Base-by-base conservation (phyloP, 2,888 invertebrate species). In the Teleiodes luculella region DNA sequence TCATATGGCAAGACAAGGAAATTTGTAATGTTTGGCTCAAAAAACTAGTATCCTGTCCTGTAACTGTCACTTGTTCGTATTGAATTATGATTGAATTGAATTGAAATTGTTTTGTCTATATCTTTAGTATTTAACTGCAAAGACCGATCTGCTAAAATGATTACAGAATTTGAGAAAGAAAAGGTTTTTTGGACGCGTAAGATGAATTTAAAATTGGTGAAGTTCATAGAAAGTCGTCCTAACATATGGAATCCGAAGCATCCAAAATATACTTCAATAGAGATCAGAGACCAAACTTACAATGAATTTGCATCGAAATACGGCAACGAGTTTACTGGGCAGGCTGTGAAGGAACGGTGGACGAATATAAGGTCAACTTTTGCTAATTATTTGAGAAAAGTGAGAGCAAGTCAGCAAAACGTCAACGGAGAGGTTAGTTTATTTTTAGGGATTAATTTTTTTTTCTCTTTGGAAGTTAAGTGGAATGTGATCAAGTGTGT, bases 281-380 rank as follows among this genome's bases (percentile, higher is more conserved):
- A 76, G 37, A 60, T 65, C 31, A 72, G 81, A 59, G 86, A 88
- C 54, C 72, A 76, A 64, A 82, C 83, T 4, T 89, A 86, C 52
- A 76, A 82, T 0, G 80, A 85, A 60, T 89, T 87, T 59, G 86
- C 88, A 1, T 65, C 76, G 24, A 76, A 78, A 65, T 88, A 87
- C 56, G 80, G 80, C 1, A 72, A 86, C 52, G 77, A 81, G 46
- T 83, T 89, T 56, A 80, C 80, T 18, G 86, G 86, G 28, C 82
- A 82, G 61, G 87, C 88, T 30, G 89, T 87, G 6, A 89, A 86
- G 61, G 83, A 86, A 28, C 71, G 89, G 1, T 89, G 89, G 89
- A 88, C 87, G 3, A 89, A 88, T 63, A 88, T 89, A 16, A 72
- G 89, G 48, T 86, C 85, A 7, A 87, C 88, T 1, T 88, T 81